Percentiles rank a stretch among this genome's conserved stretches.
Conservation (phyloP, 2,113 vertebrate species). For the Pseudorectes ferrugineus region DNA sequence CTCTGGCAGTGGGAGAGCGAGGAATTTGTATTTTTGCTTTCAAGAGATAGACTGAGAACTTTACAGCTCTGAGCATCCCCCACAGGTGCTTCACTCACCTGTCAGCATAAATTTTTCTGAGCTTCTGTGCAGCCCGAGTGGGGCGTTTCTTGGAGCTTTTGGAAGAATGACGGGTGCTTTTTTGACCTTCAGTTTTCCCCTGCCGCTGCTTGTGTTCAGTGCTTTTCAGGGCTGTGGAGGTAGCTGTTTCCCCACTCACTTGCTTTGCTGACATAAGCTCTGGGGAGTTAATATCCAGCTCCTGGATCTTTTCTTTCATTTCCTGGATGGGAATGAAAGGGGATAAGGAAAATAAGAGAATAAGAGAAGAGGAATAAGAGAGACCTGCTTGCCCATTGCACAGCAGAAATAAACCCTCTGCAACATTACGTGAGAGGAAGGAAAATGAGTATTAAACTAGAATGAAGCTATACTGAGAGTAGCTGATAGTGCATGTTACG, state of each 20-base stretch:
- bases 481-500: neutral
- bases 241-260: neutral
- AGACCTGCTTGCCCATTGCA: neutral
- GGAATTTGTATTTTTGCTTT: neutral
- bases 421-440: neutral
- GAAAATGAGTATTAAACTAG: neutral
- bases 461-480: neutral
- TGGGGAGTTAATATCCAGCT: constrained; percentile 2
- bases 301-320: constrained; percentile 3
- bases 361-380: neutral
- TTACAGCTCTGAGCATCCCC: neutral
- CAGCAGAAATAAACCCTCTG: neutral
- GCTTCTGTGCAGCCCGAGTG: constrained; percentile 36
- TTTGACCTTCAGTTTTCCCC: neutral
- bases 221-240: neutral
- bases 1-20: neutral
- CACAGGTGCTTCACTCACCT: constrained; percentile 60
- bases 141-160: constrained; percentile 11
- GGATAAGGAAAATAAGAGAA: neutral
- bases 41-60: neutral
- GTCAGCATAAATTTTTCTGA: constrained; percentile 77
- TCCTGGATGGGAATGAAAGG: constrained; percentile 6
- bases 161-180: constrained; percentile 21
- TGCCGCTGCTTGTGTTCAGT: neutral
- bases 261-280: neutral